Evolutionary conservation across 1,140 invertebrate species (phyloP), one percentile per base, ranked within the genome.

Genomic region (Tachypleus tridentatus): DNA sequence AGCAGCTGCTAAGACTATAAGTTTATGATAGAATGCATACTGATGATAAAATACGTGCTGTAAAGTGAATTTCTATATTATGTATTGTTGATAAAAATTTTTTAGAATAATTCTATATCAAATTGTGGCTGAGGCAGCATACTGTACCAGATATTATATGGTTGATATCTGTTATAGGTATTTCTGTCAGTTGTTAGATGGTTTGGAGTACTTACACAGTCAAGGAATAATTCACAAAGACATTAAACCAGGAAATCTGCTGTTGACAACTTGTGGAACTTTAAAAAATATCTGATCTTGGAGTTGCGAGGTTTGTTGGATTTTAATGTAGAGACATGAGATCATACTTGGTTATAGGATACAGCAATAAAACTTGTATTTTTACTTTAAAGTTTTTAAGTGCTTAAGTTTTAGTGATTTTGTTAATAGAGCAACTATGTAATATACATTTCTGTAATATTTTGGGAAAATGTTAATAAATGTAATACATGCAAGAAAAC

Each of bases 211-310:
- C 80, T 81, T 99, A 67, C 97, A 99, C 77, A 87, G 90, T 69
- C 87, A 89, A 78, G 86, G 95, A 60, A 91, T 99, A 47, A 86
- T 99, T 66, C 97, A 99, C 77, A 98, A 99, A 80, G 97, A 99
- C 78, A 98, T 99, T 61, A 99, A 99, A 80, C 97, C 97, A 48
- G 94, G 94, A 59, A 99, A 99, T 81, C 81, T 99, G 61, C 80
- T 99, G 6, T 79, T 99, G n/a, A 92, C 93, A 2, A 82, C 89
- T 51, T 89, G 97, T 75, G 87, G 89, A 70, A 90, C 86, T 52
- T 79, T 99, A n/a, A 59, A 99, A 99, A 82, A 98, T 99, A 69
- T 95, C 91, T 61, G 97, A 99, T 80, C 89, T 99, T 79, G 97
- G 97, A 65, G 96, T 98, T 54, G 96, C 52, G 96, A 98, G 85